A percentile compares a stretch with the other conserved stretches of the same genome.
Evolutionary conservation across 2,888 invertebrate genomes (phyloP).

Genomic region (Habrosyne pyritoides): DNA sequence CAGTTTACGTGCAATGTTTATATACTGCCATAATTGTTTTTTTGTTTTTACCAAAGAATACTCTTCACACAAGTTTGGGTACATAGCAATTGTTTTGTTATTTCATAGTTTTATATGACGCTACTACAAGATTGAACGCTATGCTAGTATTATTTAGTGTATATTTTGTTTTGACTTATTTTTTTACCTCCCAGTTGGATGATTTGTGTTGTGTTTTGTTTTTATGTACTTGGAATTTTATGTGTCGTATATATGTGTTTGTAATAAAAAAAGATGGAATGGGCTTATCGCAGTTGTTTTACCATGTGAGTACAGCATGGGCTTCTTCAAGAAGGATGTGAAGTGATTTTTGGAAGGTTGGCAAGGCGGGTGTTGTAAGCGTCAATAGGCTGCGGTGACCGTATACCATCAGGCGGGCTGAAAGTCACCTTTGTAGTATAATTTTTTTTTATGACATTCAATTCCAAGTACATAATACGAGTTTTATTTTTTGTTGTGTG

Average conservation of each 20-base stretch:
- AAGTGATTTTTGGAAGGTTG: too few relatives aligned
- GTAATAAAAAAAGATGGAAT: background rate
- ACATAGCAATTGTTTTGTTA: background rate
- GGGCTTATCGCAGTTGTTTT: too few relatives aligned
- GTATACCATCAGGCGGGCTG: too few relatives aligned
- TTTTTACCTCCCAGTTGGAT: constrained; percentile 4
- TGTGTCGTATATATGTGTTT: background rate
- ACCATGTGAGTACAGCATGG: too few relatives aligned
- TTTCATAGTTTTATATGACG: background rate
- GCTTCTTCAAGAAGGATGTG: too few relatives aligned
- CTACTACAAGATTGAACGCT: background rate
- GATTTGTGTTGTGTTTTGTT: background rate
- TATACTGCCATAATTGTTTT: background rate
- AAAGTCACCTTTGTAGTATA: too few relatives aligned
- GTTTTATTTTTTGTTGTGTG: constrained; percentile 9
- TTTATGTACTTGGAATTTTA: background rate
- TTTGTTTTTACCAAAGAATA: constrained; percentile 1
- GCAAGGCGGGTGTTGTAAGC: too few relatives aligned
- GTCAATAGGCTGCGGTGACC: too few relatives aligned
- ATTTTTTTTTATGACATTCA: background rate
- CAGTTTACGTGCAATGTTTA: background rate
- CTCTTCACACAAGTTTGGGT: background rate
- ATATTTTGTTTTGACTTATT: constrained; percentile 6
- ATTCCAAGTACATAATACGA: background rate
- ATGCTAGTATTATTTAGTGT: constrained; percentile 6